phyloP scores from a whole-genome alignment of 2,888 invertebrate species.

The Callyntrura guangdongensis region DNA sequence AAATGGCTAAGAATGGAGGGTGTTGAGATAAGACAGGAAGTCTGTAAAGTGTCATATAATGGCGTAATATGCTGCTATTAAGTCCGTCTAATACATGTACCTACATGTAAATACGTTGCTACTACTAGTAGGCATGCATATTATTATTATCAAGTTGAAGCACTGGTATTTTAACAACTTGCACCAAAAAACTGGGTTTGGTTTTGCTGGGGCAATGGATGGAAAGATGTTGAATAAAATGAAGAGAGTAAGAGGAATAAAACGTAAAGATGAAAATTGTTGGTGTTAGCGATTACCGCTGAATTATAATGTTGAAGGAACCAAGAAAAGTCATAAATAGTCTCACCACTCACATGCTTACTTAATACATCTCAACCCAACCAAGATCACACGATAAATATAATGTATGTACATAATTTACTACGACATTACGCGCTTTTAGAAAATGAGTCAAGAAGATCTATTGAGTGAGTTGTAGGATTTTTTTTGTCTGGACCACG shows the following conservation, averaged over 20 bases:
- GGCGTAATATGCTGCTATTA: slow-evolving; percentile 15
- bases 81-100: background rate
- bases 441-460: slow-evolving; percentile 39
- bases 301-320: slow-evolving; percentile 61
- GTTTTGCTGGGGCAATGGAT: slow-evolving; percentile 29
- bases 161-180: no score
- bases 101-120: background rate
- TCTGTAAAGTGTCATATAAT: slow-evolving; percentile 72
- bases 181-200: slow-evolving; percentile 50
- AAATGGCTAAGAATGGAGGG: slow-evolving; percentile 67
- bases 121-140: background rate
- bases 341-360: slow-evolving; percentile 34
- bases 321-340: slow-evolving; percentile 67
- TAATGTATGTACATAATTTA: slow-evolving; percentile 65
- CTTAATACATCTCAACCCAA: background rate
- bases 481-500: slow-evolving; percentile 13
- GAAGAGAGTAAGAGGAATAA: slow-evolving; percentile 15
- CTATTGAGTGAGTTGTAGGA: slow-evolving; percentile 34
- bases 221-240: slow-evolving; percentile 16
- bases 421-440: slow-evolving; percentile 40
- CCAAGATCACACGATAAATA: slow-evolving; percentile 61
- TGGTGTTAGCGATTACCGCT: slow-evolving; percentile 70
- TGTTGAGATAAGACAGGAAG: slow-evolving; percentile 75
- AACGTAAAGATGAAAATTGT: slow-evolving; percentile 51
- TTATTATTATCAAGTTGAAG: slow-evolving; percentile 47